These are phyloP conservation scores for Rhincodon typus DNA, from an alignment of 2,797 vertebrate species.

Conservation along the genomic window DNA sequence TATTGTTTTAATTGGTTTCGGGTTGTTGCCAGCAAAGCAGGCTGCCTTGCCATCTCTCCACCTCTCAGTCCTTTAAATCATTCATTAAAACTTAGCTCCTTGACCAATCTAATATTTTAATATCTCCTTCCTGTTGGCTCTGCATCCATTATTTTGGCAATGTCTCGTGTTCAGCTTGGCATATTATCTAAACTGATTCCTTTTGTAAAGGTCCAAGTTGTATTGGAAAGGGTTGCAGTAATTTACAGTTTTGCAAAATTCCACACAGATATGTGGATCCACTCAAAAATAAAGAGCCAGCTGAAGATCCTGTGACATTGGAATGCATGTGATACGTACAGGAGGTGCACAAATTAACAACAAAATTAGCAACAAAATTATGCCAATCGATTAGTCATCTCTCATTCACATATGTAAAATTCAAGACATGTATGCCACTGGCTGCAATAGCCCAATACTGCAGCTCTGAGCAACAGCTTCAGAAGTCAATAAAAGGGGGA, in stretches of 20 bases:
- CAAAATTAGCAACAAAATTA: neutral
- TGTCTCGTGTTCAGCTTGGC: too few relatives aligned
- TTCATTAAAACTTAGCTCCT: neutral
- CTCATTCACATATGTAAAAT: neutral
- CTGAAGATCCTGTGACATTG: neutral
- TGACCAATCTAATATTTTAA: too few relatives aligned
- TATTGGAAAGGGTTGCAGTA: neutral
- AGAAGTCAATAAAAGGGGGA: neutral
- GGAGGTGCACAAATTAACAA: too few relatives aligned
- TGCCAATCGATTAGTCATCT: neutral
- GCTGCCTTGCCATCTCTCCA: neutral
- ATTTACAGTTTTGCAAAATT: neutral
- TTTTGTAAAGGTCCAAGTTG: neutral
- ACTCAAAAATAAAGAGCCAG: neutral
- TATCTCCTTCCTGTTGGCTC: too few relatives aligned
- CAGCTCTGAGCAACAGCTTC: neutral
- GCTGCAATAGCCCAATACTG: neutral
- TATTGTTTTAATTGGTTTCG: neutral
- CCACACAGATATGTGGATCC: neutral
- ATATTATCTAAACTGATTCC: too few relatives aligned
- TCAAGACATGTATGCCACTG: neutral
- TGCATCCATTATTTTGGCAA: too few relatives aligned
- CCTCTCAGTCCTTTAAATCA: neutral
- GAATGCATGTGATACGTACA: neutral
- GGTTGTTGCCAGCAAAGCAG: neutral